Evolutionary conservation across 1,140 invertebrate genomes (phyloP).

Genomic region (Whitmania pigra): DNA sequence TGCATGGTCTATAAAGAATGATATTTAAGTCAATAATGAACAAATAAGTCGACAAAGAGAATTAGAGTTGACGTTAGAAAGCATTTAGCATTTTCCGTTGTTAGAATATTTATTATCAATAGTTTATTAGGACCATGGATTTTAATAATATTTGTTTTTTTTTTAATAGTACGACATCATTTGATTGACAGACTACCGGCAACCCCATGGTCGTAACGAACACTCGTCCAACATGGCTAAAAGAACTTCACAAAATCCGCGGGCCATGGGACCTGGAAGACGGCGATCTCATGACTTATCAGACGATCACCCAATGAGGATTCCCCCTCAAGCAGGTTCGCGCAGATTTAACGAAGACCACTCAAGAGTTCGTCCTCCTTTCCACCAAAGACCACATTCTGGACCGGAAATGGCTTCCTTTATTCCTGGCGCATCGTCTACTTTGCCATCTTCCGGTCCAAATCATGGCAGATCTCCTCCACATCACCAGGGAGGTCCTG

Average conservation of each 20-base stretch:
- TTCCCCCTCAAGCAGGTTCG: neutral
- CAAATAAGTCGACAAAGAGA: too few relatives aligned
- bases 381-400: neutral
- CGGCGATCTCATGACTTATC: conserved; percentile 3
- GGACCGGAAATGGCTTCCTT: neutral
- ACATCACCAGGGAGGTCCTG: too few relatives aligned
- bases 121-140: neutral
- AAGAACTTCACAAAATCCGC: neutral
- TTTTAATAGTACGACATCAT: neutral
- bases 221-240: neutral
- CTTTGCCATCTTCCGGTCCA: neutral
- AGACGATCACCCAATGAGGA: neutral
- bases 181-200: neutral
- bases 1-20: too few relatives aligned
- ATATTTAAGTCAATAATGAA: too few relatives aligned
- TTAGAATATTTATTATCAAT: too few relatives aligned
- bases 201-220: neutral
- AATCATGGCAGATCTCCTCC: too few relatives aligned
- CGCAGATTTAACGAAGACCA: conserved; percentile 2
- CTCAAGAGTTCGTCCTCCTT: neutral
- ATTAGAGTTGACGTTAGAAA: too few relatives aligned
- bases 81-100: neutral
- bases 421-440: neutral
- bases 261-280: neutral
- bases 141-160: neutral